These are phyloP conservation scores for Drosophila albomicans DNA, from an alignment of 1,140 invertebrate species.

Conservation along the genomic window DNA sequence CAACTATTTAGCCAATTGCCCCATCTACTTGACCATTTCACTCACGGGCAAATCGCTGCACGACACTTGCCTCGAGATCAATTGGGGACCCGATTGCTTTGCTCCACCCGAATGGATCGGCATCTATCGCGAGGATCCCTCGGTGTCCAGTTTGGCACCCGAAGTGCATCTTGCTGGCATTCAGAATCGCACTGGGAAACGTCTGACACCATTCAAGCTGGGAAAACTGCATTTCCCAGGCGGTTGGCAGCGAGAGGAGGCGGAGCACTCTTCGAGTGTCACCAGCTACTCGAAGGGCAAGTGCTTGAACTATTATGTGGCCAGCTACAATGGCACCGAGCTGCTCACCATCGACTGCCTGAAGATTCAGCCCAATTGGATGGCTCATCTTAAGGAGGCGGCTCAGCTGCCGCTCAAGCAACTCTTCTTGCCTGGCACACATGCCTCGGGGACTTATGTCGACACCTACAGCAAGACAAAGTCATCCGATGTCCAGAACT, in stretches of 20 bases:
- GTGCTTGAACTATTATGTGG: conserved; percentile 86
- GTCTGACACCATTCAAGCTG: conserved; percentile 85
- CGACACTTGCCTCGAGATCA: conserved; percentile 86
- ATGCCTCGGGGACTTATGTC: conserved; percentile 88
- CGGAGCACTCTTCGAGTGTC: conserved; percentile 54
- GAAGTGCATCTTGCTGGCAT: conserved; percentile 61
- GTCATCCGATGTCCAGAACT: conserved; percentile 84
- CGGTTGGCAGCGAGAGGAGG: conserved; percentile 85
- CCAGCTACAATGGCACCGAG: conserved; percentile 85
- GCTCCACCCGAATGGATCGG: conserved; percentile 76
- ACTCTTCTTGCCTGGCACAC: conserved; percentile 86
- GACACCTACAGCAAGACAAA: conserved; percentile 82
- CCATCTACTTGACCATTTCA: conserved; percentile 72
- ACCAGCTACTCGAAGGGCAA: conserved; percentile 61
- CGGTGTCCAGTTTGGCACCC: conserved; percentile 65
- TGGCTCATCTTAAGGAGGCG: conserved; percentile 86
- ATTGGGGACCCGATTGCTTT: conserved; percentile 86
- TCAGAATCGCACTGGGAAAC: conserved; percentile 79
- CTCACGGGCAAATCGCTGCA: conserved; percentile 70
- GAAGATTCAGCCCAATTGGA: conserved; percentile 88
- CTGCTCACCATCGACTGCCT: conserved; percentile 87
- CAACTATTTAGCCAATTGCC: conserved; percentile 54
- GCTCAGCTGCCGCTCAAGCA: conserved; percentile 64
- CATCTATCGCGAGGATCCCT: conserved; percentile 74
- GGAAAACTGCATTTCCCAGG: conserved; percentile 85